Evolutionary conservation across 1,140 invertebrate genomes (phyloP), one percentile per base, ranked within the genome.

Genomic region (Lanistes nyassanus): DNA sequence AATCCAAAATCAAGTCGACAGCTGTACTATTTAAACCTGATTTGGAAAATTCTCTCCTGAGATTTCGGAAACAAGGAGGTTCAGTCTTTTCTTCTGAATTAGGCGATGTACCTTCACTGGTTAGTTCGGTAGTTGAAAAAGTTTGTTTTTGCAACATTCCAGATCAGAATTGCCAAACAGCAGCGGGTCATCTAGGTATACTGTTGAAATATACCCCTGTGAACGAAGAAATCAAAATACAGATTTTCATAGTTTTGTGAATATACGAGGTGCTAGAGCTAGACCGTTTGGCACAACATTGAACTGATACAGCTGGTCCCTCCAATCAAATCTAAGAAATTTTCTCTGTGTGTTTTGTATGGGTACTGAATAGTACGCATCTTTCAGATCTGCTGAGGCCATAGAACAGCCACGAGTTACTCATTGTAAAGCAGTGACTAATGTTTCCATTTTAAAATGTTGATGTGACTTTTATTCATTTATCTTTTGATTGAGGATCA

Each of bases 381-480:
- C n/a, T n/a, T n/a, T n/a, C n/a, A n/a, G n/a, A n/a, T n/a, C n/a
- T n/a, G n/a, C n/a, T 3, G 65, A 79, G 2, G 73, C 76, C 71
- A 80, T 71, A 36, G 36, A 80, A 71, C 72, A 80, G 34, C 75
- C 36, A 31, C 19, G 65, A 3, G 64, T 76, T 21, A 78, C 58
- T 31, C 76, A 55, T 29, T 69, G 65, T 19, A 76, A 13, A 34
- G 68, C 67, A 37, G 66, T 36, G n/a, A 73, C 21, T 23, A 80
- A 26, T 16, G 74, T 69, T 53, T 78, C 80, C 72, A 79, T 78
- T 76, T 80, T 80, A 21, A 82, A 80, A 69, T 78, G 79, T 47
- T n/a, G n/a, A n/a, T n/a, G n/a, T n/a, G n/a, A n/a, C n/a, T n/a
- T n/a, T n/a, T n/a, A n/a, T 42, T 79, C n/a, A 76, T 81, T 81